Conservation (phyloP, 1,140 invertebrate species). For the Sycophila sp. region DNA sequence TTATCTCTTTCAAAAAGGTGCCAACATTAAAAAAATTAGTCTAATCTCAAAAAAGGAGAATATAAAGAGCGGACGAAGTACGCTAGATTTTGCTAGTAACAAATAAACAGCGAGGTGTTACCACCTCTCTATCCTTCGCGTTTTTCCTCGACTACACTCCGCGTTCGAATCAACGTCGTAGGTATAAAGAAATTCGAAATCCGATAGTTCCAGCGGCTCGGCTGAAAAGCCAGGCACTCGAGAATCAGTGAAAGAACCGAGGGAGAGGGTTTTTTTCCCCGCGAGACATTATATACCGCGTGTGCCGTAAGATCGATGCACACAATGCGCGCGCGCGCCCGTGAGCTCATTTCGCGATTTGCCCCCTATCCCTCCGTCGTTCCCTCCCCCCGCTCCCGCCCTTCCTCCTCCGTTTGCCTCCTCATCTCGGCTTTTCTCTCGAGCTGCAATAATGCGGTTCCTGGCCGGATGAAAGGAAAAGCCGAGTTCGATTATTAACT, state of each 20-base stretch:
- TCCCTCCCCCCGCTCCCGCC: no score
- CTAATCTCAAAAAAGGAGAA: neutral
- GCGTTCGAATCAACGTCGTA: neutral
- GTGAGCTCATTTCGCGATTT: slow-evolving; percentile 22
- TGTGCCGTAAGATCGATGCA: slow-evolving; percentile 3
- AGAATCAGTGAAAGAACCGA: neutral
- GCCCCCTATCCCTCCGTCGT: slow-evolving; percentile 1
- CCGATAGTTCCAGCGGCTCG: neutral
- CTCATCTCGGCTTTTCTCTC: neutral
- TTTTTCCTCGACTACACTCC: no score
- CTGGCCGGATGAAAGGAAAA: slow-evolving; percentile 53
- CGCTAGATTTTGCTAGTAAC: no score
- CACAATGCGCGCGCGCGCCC: slow-evolving; percentile 6
- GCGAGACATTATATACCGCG: slow-evolving; percentile 11
- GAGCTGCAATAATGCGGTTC: slow-evolving; percentile 49
- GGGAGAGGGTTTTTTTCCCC: neutral
- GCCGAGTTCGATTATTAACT: slow-evolving; percentile 62
- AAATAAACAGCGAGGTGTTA: neutral
- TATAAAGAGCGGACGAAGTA: neutral
- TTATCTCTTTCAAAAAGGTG: no score
- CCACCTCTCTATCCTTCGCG: neutral
- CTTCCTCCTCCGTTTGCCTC: slow-evolving; percentile 32
- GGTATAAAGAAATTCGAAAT: slow-evolving; percentile 1
- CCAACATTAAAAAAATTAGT: neutral
- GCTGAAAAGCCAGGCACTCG: slow-evolving; percentile 5